A percentile compares a stretch with the other conserved stretches of the same genome.
phyloP scores from a whole-genome alignment of 2,113 vertebrate species.

The Ramphastos sulfuratus region DNA sequence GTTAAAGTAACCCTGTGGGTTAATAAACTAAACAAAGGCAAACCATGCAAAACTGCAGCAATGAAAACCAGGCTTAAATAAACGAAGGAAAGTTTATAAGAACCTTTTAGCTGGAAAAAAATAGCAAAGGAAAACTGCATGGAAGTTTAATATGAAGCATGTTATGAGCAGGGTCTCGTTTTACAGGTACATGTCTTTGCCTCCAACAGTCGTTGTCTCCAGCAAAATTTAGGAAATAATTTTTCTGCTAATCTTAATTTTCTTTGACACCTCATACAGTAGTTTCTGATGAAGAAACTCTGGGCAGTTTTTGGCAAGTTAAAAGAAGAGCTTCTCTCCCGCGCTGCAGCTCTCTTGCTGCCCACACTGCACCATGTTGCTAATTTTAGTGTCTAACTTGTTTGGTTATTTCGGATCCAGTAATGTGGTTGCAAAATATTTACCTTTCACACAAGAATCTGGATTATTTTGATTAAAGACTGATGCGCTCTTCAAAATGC shows the following conservation, averaged over 20 bases:
- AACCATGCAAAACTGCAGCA: conserved; percentile 95
- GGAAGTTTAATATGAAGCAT: conserved; percentile 91
- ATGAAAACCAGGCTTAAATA: conserved; percentile 98
- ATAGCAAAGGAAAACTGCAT: conserved; percentile 78
- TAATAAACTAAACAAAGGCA: conserved; percentile 99
- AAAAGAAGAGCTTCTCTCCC: background rate
- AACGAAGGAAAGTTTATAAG: conserved; percentile 96
- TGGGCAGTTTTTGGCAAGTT: background rate
- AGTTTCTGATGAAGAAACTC: background rate
- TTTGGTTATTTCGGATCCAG: conserved; percentile 41
- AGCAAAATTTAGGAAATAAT: background rate
- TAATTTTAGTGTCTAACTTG: conserved; percentile 11
- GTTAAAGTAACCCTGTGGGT: conserved; percentile 95
- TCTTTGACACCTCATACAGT: background rate
- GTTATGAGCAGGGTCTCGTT: conserved; percentile 74
- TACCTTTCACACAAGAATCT: conserved; percentile 63
- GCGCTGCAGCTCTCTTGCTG: background rate
- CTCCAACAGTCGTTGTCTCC: background rate
- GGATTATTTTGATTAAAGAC: conserved; percentile 61
- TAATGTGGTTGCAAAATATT: conserved; percentile 63
- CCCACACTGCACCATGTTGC: background rate
- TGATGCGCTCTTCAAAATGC: conserved; percentile 37
- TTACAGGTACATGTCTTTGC: conserved; percentile 70
- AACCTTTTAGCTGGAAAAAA: conserved; percentile 80
- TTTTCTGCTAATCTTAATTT: conserved; percentile 12